Percentiles rank a stretch among this genome's conserved stretches.
These are phyloP conservation scores for Acholoe squamosa DNA, from an alignment of 2,888 invertebrate genomes.

Conservation along the genomic window DNA sequence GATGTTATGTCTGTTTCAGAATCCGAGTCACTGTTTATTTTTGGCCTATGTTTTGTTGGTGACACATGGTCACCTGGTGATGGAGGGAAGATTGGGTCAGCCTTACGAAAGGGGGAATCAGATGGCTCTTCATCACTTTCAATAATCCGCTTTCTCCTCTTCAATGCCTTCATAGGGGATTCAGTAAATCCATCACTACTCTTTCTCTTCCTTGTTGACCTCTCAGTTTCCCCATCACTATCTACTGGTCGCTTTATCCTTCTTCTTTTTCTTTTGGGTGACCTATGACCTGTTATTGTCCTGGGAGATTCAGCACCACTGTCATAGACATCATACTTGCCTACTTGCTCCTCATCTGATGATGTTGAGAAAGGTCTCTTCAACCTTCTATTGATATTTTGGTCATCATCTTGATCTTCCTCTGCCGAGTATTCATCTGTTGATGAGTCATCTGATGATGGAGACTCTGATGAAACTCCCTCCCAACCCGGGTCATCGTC, in stretches of 20 bases:
- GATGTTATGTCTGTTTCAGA: not conserved
- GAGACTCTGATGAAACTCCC: not conserved
- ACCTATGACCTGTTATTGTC: no score
- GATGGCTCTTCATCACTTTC: constrained; percentile 14
- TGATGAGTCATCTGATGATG: not conserved
- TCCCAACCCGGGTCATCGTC: not conserved
- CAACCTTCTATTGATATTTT: not conserved
- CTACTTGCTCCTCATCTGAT: not conserved
- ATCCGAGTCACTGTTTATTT: no score
- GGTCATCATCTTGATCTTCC: not conserved
- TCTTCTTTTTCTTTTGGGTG: no score
- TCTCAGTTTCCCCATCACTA: not conserved
- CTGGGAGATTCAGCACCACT: not conserved
- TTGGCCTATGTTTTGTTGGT: no score
- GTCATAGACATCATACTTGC: not conserved
- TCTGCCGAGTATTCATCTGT: not conserved
- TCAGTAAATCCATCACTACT: not conserved
- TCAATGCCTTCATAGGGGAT: not conserved
- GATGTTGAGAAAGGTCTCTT: not conserved
- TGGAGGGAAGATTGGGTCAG: constrained; percentile 6
- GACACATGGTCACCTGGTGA: not conserved
- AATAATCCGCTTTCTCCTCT: not conserved
- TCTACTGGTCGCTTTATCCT: no score
- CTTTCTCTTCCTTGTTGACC: not conserved
- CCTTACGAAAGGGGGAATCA: not conserved